phyloP scores from a whole-genome alignment of 1,140 invertebrate species.

The Dolichoris vasculosae region DNA sequence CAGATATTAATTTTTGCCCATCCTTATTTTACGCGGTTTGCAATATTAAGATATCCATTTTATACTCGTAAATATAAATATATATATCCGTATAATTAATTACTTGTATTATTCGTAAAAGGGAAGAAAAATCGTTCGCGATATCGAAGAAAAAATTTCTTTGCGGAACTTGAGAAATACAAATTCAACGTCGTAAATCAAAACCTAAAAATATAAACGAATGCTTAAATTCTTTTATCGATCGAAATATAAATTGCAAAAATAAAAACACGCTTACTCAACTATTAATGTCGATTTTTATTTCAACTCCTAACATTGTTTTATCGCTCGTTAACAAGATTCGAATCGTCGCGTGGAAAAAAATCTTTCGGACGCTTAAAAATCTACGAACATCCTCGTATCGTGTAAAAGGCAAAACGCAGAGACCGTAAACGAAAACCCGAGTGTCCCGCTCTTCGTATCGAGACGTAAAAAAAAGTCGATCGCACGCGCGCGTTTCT shows the following conservation, averaged over 20 bases:
- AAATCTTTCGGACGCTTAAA: no score
- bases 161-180: not conserved
- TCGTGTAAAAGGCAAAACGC: no score
- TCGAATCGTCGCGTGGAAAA: not conserved
- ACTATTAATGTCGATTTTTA: not conserved
- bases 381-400: no score
- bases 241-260: not conserved
- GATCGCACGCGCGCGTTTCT: not conserved
- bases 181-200: not conserved
- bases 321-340: not conserved
- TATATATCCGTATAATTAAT: not conserved
- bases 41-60: not conserved
- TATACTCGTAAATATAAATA: not conserved
- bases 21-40: not conserved
- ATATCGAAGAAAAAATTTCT: no score
- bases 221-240: not conserved
- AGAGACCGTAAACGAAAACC: no score
- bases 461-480: not conserved
- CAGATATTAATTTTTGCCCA: constrained; percentile 24
- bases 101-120: not conserved
- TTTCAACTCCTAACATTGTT: not conserved
- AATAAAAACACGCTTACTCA: not conserved
- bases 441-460: no score
- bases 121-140: not conserved
- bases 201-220: no score